Base-by-base conservation (phyloP, 2,797 vertebrate species). In the Galaxias olidus region DNA sequence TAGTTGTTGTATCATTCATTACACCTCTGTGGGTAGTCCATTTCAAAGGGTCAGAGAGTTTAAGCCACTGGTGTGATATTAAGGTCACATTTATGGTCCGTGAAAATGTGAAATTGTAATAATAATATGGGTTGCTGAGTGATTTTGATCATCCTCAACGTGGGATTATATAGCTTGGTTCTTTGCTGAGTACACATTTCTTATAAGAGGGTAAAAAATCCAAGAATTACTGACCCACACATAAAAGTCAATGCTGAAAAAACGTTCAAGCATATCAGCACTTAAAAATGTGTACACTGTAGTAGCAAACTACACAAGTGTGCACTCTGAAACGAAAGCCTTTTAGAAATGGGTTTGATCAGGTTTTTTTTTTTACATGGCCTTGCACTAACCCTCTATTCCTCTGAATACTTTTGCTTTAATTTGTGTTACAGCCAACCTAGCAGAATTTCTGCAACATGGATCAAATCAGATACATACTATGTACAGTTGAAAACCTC, bases 221-320 rank as follows among this genome's bases (percentile, higher is more conserved):
- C 57, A 60, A 77, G 77, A 84, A 87, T 89, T 87, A 86, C 67
- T 59, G 64, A 80, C 69, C 70, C 65, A 70, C 77, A 80, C 73
- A 65, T 79, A 62, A 73, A 84, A 87, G 82, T 79, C 84, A 77
- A 75, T 77, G 72, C 63, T 69, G 58, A 53, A 62, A 68, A 73
- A 64, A 59, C 66, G 13, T 59, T 68, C 61, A 69, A 69, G 44
- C 57, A 44, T 74, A 81, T 85, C 83, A 83, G 83, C 84, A 76
- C 55, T 76, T 77, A 72, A 59, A 11, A 57, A 68, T 60, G 65
- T 50, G 55, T 66, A 59, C 11, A 11, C 59, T 44, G 57, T 77
- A 48, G 61, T 59, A 69, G 44, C 69, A 76, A 81, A 83, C 63
- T 71, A 69, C 61, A 45, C 1, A 41, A 48, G 53, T 86, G 78